Percentiles rank a stretch among this genome's conserved stretches.
Evolutionary conservation across 2,113 vertebrate species (phyloP).

Genomic region (Alligator mississippiensis): DNA sequence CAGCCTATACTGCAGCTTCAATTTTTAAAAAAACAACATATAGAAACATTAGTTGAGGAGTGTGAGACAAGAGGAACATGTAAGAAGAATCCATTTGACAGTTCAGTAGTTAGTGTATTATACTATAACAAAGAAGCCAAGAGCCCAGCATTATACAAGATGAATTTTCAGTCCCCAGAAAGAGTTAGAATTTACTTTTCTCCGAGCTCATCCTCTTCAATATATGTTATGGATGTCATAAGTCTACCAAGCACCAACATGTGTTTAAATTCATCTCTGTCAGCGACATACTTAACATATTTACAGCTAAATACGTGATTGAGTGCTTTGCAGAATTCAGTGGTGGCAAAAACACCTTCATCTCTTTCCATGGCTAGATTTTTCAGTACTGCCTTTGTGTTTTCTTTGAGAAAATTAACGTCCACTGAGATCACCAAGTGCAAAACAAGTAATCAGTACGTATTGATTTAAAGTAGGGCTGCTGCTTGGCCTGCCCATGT

Average conservation of each 20-base stretch:
- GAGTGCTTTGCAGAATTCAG: neutral
- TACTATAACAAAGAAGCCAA: neutral
- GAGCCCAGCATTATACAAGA: neutral
- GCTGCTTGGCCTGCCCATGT: too few species aligned
- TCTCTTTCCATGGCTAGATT: neutral
- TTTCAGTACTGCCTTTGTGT: neutral
- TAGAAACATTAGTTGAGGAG: neutral
- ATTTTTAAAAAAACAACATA: neutral
- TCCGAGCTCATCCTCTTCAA: neutral
- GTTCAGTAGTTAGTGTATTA: accelerated
- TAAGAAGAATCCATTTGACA: neutral
- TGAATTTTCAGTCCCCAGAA: neutral
- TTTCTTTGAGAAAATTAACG: neutral
- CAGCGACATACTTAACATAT: neutral
- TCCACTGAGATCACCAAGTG: neutral
- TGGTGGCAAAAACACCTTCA: neutral
- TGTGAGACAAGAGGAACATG: neutral
- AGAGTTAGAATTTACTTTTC: neutral
- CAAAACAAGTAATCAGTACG: neutral
- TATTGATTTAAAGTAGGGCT: too few species aligned
- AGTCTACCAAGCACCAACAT: neutral
- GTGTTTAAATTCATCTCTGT: neutral
- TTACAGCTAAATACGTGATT: neutral
- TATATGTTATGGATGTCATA: neutral
- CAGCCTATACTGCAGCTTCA: neutral